Evolutionary conservation across 2,113 vertebrate genomes (phyloP).

Genomic region (Corvus hawaiiensis): DNA sequence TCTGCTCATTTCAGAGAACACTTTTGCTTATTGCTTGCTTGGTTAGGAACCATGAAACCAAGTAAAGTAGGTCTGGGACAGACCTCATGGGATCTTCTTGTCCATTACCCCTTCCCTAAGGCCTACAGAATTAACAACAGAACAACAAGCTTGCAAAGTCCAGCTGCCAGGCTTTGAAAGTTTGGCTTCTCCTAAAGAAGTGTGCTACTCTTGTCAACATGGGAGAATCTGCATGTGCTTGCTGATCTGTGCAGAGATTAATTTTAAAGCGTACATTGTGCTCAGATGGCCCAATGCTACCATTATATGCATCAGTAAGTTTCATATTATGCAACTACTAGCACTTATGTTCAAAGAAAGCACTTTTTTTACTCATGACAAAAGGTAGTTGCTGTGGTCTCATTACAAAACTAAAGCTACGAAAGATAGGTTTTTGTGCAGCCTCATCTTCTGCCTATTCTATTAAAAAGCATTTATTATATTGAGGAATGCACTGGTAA

Average conservation of each 20-base stretch:
- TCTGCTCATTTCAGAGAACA: background rate
- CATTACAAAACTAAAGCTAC: background rate
- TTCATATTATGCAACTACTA: conserved; percentile 36
- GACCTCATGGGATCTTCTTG: background rate
- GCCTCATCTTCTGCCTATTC: background rate
- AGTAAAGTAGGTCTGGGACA: background rate
- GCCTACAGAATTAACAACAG: background rate
- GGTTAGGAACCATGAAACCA: conserved; percentile 30
- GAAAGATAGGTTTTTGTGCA: background rate
- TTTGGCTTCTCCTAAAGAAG: conserved; percentile 5
- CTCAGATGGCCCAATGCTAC: conserved; percentile 1
- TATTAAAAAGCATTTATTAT: background rate
- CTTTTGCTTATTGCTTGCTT: background rate
- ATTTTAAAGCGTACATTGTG: background rate
- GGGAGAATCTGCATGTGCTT: background rate
- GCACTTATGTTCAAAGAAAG: background rate
- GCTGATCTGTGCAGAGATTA: conserved; percentile 41
- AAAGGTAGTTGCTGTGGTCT: background rate
- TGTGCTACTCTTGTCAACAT: background rate
- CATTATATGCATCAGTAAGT: conserved; percentile 36
- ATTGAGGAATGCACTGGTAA: background rate
- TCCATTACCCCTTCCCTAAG: conserved; percentile 23
- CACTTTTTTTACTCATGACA: background rate
- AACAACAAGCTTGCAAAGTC: background rate
- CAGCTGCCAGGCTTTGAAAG: conserved; percentile 25